Percentiles rank a stretch among this genome's conserved stretches.
Conservation (phyloP, 2,797 vertebrate genomes). For the Rhinatrema bivittatum region DNA sequence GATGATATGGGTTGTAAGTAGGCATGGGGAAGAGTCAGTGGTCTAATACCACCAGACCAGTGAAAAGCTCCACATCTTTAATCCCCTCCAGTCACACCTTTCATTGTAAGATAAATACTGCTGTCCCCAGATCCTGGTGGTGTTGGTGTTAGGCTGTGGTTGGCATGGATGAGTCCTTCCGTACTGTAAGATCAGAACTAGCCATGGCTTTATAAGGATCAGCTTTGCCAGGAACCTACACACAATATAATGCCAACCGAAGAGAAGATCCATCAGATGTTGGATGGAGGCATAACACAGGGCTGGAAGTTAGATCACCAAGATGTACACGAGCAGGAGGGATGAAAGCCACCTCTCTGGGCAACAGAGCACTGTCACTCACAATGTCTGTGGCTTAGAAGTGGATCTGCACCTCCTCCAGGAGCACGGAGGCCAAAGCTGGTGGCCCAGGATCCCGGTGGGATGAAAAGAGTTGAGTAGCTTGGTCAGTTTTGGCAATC, state of each 20-base stretch:
- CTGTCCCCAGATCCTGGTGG: background rate
- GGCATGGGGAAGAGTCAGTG: background rate
- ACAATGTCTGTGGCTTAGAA: background rate
- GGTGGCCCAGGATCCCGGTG: no score
- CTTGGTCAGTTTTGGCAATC: no score
- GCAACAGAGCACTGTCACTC: background rate
- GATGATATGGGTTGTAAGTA: background rate
- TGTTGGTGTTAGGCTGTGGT: background rate
- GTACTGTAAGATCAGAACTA: no score
- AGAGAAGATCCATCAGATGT: background rate
- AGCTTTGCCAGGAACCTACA: no score
- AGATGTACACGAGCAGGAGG: background rate
- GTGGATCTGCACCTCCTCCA: background rate
- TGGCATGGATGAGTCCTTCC: no score
- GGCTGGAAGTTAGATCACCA: slow-evolving; percentile 1
- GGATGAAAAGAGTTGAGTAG: no score
- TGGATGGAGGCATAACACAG: background rate
- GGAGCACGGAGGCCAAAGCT: no score
- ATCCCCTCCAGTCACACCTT: background rate
- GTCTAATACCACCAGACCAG: background rate
- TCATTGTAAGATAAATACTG: no score
- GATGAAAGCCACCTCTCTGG: slow-evolving; percentile 1
- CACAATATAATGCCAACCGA: background rate
- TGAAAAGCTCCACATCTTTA: background rate
- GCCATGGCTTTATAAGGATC: no score